Evolutionary conservation across 1,140 invertebrate species (phyloP), one percentile per base, ranked within the genome.

Genomic region (Hesperophylax magnus): DNA sequence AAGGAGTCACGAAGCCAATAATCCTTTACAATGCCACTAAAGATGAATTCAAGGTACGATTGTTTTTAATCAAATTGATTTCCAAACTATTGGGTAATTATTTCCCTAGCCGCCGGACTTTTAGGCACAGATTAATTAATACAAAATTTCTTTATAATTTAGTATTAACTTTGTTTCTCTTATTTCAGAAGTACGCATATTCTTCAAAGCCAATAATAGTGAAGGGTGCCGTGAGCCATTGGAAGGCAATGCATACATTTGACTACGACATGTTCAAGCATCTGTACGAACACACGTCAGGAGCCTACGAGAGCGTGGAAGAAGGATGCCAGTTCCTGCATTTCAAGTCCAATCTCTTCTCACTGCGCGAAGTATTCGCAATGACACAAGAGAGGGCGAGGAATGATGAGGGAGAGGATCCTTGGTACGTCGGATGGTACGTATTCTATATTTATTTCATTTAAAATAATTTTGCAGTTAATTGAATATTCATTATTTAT

Each of bases 341-440:
- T 77, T 98, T 98, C 86, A 94, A 95, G 87, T 97, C 96, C 18
- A 93, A 97, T 86, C 94, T 98, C 84, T 92, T 93, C 69, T 93
- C 92, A 53, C 86, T 98, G 52, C 88, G 91, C 76, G 93, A 98
- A 86, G 95, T 97, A 20, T 95, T 98, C 86, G 90, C 92, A 60
- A 96, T 97, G 94, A 91, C 92, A 1, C 86, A 92, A 47, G 90
- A 90, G 54, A 91, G 96, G 85, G 92, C 93, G 0, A 87, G 90
- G 65, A 92, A 94, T 87, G 86, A 88, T 61, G 89, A 90, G 17
- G 92, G 92, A 7, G 88, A 93, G 85, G 89, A 92, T 47, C 93
- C 95, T 0, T 98, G 97, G 97, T 98, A 98, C 89, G 93, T 98
- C 78, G 97, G 97, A 80, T 98, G 97, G 96, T 97, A 92, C 92